Base-by-base conservation (phyloP, 2,888 invertebrate species). In the Idaea biselata region DNA sequence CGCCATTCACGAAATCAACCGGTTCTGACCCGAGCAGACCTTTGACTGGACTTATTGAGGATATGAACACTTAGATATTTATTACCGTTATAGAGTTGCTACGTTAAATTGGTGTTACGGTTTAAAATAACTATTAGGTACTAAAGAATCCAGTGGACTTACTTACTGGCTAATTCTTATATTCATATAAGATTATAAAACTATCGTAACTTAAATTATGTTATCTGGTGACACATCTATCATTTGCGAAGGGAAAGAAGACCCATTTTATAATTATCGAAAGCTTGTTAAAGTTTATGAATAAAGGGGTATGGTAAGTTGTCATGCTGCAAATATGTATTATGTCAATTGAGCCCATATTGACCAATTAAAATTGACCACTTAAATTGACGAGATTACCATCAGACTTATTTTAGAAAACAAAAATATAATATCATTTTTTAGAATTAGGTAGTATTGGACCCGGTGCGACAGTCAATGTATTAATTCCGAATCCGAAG, bases 401-500 rank as follows among this genome's bases (percentile, higher is more conserved):
- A n/a, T n/a, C n/a, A n/a, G n/a, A n/a, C n/a, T n/a, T n/a, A n/a
- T n/a, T n/a, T n/a, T n/a, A 32, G 32, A 32, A 32, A 32, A 32
- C 11, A 32, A 32, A 8, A 32, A 32, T 11, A 32, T 32, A 32
- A 6, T 32, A 32, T 32, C 32, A 6, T 32, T 32, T 32, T 32
- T 32, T 32, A 32, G 32, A 32, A 32, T n/a, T n/a, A n/a, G 4
- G 1, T 11, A 11, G 32, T 57, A 58, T 58, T 63, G 32, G 63
- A 18, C 64, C 55, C 66, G 16, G 68, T 61, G 17, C 75, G 78
- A 32, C 32, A 32, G 32, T 32, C 58, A 86, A 64, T 17, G 86
- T 84, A 16, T 91, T 89, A 58, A 91, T 88, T 14, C 90, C 89
- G 62, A 93, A 89, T 58, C 86, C 86, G 68, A 93, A 87, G 63